Base-by-base conservation (phyloP, 2,797 vertebrate genomes). In the Eutrigla gurnardus region DNA sequence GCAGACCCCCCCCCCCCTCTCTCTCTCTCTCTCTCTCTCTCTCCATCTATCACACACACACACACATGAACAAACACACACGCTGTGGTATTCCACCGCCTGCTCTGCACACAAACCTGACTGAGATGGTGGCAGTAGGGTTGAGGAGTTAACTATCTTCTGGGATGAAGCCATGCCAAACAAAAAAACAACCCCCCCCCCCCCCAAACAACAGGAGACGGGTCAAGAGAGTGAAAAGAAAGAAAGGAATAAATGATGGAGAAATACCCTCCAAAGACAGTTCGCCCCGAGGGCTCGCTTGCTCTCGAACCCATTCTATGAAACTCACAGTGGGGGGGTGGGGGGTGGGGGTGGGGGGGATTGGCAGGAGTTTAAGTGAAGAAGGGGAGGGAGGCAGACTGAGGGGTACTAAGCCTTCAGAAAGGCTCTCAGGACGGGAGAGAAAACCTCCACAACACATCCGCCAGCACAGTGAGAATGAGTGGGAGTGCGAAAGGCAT, bases 121-220 rank as follows among this genome's bases (percentile, higher is more conserved):
- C 78, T 59, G 81, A 72, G 92, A 87, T 80, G 83, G 92, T 86
- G 90, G 88, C 91, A 92, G 91, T 73, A 87, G 80, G 91, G 92
- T 83, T 91, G 69, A 92, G 84, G 91, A 94, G 92, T 92, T 92
- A 90, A 93, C 85, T 86, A 89, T 92, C 82, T 87, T 83, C 75
- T 83, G 88, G 80, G 77, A 81, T 85, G 86, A 81, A 71, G 88
- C 84, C 74, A 81, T 81, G 77, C 78, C 77, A 83, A 90, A 86
- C 66, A 66, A 53, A 72, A 49, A 72, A 57, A 14, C 42, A 61
- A 82, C n/a, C n/a, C n/a, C n/a, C n/a, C n/a, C n/a, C n/a, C n/a
- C n/a, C n/a, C 25, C 25, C 25, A 25, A 69, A 80, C 75, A 91
- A 81, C 82, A 84, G 61, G 80, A 87, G 70, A 60, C 25, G 58